These are phyloP conservation scores for Collichthys lucidus DNA, from an alignment of 2,113 vertebrate species.

Conservation along the genomic window DNA sequence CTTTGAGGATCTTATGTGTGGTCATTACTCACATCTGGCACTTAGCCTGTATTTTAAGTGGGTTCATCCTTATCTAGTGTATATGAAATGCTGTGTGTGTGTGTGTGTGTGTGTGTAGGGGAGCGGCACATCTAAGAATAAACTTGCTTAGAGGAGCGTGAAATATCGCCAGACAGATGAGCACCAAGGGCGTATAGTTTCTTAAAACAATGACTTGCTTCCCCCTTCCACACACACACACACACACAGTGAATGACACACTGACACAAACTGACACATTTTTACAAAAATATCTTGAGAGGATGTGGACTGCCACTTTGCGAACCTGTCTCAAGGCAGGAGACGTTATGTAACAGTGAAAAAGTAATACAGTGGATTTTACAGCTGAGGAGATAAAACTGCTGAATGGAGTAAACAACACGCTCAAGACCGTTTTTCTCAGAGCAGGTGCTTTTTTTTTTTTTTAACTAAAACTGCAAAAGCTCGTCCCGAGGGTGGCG, in stretches of 20 bases:
- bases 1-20: background rate
- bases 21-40: background rate
- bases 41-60: too few species aligned
- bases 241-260: background rate
- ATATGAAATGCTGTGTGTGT: background rate
- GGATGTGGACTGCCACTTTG: background rate
- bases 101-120: background rate
- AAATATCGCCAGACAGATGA: slow-evolving; percentile 7
- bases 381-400: too few species aligned
- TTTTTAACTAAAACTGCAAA: too few species aligned
- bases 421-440: background rate
- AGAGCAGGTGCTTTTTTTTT: too few species aligned
- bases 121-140: background rate
- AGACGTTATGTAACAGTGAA: background rate
- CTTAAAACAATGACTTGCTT: slow-evolving; percentile 3
- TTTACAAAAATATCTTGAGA: background rate
- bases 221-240: background rate
- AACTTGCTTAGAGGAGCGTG: slow-evolving; percentile 21
- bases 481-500: background rate
- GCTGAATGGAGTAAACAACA: background rate
- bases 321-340: background rate
- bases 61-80: too few species aligned
- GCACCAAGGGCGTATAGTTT: slow-evolving; percentile 5
- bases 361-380: background rate
- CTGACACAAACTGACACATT: background rate